These are phyloP conservation scores for Drosophila subobscura DNA, from an alignment of 1,140 invertebrate genomes.

Conservation along the genomic window DNA sequence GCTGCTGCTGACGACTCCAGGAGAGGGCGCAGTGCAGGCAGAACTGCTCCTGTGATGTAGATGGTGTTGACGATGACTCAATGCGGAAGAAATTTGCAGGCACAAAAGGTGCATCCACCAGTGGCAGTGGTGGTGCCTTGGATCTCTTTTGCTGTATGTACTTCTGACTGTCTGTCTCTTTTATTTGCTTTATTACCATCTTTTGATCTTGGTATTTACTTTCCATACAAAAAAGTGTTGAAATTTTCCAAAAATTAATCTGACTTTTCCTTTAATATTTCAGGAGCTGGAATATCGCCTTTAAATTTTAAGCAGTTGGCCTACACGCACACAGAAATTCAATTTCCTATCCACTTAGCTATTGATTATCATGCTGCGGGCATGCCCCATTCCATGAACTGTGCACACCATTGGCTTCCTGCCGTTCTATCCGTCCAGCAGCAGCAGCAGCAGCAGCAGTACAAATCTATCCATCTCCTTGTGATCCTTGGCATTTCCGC, in stretches of 20 bases:
- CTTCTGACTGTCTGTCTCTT: conserved; percentile 32
- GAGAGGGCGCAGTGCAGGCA: conserved; percentile 5
- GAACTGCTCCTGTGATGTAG: neutral
- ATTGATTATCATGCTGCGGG: conserved; percentile 58
- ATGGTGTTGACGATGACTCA: conserved; percentile 41
- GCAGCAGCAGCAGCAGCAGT: conserved; percentile 29
- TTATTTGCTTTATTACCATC: conserved; percentile 38
- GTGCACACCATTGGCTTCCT: conserved; percentile 45
- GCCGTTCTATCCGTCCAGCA: conserved; percentile 27
- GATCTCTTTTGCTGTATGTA: no score
- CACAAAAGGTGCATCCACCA: conserved; percentile 54
- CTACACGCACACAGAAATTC: conserved; percentile 47
- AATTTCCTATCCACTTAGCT: conserved; percentile 72
- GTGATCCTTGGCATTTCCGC: conserved; percentile 62
- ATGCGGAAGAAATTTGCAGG: conserved; percentile 57
- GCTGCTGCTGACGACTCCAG: neutral
- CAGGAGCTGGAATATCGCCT: no score
- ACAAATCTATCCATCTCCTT: conserved; percentile 38
- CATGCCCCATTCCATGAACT: conserved; percentile 19
- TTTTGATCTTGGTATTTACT: no score
- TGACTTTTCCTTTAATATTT: no score
- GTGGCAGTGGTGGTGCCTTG: neutral
- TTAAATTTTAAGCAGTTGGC: neutral
- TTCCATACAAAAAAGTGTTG: no score
- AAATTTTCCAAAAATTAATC: no score